phyloP scores from a whole-genome alignment of 2,113 vertebrate genomes.

The Sinocyclocheilus anophthalmus region DNA sequence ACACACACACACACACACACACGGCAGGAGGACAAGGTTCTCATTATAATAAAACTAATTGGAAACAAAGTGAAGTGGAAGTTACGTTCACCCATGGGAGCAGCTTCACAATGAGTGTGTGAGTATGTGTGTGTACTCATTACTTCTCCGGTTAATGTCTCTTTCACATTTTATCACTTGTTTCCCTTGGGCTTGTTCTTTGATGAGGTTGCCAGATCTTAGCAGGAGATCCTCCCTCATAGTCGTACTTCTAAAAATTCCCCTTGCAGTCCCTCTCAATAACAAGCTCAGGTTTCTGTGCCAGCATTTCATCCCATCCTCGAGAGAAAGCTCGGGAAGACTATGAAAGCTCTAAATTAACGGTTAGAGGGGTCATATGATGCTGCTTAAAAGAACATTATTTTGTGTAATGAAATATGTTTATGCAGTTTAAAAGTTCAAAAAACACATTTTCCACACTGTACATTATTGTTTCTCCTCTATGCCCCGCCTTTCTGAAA shows the following conservation, averaged over 20 bases:
- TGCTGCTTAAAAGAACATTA: too few relatives aligned
- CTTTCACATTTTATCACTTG: conserved; percentile 48
- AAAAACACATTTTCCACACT: too few relatives aligned
- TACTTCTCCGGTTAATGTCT: conserved; percentile 51
- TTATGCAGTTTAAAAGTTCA: too few relatives aligned
- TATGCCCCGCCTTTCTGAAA: too few relatives aligned
- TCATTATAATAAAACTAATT: conserved; percentile 55
- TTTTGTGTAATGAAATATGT: too few relatives aligned
- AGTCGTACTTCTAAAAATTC: conserved; percentile 52
- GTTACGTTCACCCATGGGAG: conserved; percentile 49
- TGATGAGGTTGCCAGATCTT: conserved; percentile 65
- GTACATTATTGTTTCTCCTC: too few relatives aligned
- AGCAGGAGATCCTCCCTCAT: conserved; percentile 61
- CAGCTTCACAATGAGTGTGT: conserved; percentile 22
- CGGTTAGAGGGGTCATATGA: too few relatives aligned
- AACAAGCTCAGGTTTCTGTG: conserved; percentile 53
- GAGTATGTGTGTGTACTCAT: conserved; percentile 40
- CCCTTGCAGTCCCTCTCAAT: conserved; percentile 43
- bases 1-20: conserved; percentile 18
- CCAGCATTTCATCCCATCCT: conserved; percentile 51
- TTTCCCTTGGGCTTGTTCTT: conserved; percentile 59
- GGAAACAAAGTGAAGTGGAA: conserved; percentile 57
- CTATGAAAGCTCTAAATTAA: neutral
- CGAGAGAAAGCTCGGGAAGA: neutral
- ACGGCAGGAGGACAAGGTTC: conserved; percentile 48